Evolutionary conservation across 2,113 vertebrate species (phyloP).

Genomic region (Noctilio leporinus): DNA sequence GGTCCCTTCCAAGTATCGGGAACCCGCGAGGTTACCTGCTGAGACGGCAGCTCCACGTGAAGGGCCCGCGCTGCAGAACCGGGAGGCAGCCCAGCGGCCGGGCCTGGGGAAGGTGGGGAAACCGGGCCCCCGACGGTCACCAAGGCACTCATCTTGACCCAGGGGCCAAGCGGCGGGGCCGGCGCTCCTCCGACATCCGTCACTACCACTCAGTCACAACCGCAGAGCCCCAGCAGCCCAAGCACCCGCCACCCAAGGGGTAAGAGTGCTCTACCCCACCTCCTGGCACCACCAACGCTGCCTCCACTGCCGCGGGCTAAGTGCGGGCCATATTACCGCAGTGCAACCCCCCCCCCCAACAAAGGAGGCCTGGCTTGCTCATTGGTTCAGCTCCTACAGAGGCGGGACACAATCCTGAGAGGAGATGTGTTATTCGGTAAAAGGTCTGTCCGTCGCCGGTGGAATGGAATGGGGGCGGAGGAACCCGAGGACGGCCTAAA

Average conservation of each 20-base stretch:
- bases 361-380: background rate
- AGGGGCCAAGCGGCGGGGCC: slow-evolving; percentile 58
- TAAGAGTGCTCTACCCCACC: background rate
- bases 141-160: slow-evolving; percentile 86
- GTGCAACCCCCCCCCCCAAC: slow-evolving; percentile 59
- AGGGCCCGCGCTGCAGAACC: slow-evolving; percentile 83
- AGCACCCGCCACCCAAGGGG: background rate
- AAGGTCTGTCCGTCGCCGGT: slow-evolving; percentile 9
- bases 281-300: background rate
- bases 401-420: slow-evolving; percentile 2
- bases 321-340: slow-evolving; percentile 78
- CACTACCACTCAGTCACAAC: background rate
- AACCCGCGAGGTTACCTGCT: slow-evolving; percentile 84
- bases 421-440: slow-evolving; percentile 22
- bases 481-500: slow-evolving; percentile 34
- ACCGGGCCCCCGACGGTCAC: slow-evolving; percentile 81
- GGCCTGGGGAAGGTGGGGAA: slow-evolving; percentile 53
- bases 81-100: slow-evolving; percentile 61
- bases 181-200: slow-evolving; percentile 61
- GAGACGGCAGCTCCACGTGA: slow-evolving; percentile 93
- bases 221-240: background rate
- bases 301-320: slow-evolving; percentile 51
- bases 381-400: slow-evolving; percentile 34
- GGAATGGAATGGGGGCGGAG: slow-evolving; percentile 15
- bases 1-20: background rate